phyloP scores from a whole-genome alignment of 2,113 vertebrate genomes.

The Oxyruncus cristatus region DNA sequence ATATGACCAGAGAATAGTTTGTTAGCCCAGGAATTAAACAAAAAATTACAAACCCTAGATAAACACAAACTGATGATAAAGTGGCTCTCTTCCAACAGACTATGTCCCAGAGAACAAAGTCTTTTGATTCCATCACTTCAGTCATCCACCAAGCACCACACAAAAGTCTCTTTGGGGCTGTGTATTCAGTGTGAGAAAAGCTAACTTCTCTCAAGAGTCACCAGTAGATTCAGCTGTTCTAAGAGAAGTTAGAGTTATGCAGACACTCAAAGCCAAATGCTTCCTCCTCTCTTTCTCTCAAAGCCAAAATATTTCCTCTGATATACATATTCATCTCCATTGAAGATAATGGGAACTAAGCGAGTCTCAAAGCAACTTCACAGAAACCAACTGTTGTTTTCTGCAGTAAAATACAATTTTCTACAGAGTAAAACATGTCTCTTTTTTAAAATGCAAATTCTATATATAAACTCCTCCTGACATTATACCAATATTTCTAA shows the following conservation, averaged over 20 bases:
- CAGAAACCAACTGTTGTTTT: conserved; percentile 30
- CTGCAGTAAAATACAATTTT: background rate
- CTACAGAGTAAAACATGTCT: background rate
- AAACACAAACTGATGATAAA: background rate
- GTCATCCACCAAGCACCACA: background rate
- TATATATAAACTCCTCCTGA: background rate
- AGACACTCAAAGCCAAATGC: background rate
- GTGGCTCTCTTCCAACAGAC: background rate
- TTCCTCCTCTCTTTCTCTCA: background rate
- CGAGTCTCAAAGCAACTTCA: background rate
- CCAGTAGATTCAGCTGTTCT: background rate
- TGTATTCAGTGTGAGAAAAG: background rate
- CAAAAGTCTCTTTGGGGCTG: background rate
- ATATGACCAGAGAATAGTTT: background rate
- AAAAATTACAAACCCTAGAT: background rate
- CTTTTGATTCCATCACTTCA: background rate
- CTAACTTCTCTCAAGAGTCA: background rate
- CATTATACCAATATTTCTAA: background rate
- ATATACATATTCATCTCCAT: background rate
- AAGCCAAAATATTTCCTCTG: conserved; percentile 1
- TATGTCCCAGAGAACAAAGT: background rate
- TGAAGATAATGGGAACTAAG: background rate
- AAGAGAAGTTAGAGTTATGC: background rate
- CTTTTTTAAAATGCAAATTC: background rate
- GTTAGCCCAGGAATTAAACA: background rate